phyloP scores from a whole-genome alignment of 2,888 invertebrate genomes.

The Operophtera brumata region DNA sequence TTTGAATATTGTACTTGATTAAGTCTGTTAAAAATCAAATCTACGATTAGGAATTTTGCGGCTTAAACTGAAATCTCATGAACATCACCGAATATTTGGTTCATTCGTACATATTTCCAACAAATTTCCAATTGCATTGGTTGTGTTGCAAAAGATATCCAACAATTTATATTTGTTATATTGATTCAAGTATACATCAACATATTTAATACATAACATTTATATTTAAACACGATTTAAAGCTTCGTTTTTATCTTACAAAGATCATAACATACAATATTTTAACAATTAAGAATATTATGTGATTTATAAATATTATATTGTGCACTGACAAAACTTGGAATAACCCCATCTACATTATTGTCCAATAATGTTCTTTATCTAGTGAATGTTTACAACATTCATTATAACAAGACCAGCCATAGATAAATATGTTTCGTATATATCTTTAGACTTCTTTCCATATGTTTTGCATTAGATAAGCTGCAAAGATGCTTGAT shows the following conservation, averaged over 20 bases:
- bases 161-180: constrained; percentile 11
- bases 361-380: constrained; percentile 62
- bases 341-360: constrained; percentile 63
- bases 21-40: too few relatives aligned
- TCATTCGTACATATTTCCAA: too few relatives aligned
- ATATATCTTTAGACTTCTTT: neutral
- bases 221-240: constrained; percentile 72
- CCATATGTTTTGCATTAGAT: constrained; percentile 2
- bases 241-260: constrained; percentile 72
- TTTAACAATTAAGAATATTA: constrained; percentile 29
- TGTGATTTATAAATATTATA: constrained; percentile 20
- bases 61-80: too few relatives aligned
- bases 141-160: constrained; percentile 6
- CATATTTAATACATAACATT: constrained; percentile 37
- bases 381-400: constrained; percentile 59
- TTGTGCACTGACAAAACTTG: constrained; percentile 30
- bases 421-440: constrained; percentile 5
- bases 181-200: constrained; percentile 20
- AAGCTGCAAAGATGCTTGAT: constrained; percentile 9
- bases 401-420: constrained; percentile 39
- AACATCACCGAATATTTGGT: too few relatives aligned
- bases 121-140: neutral
- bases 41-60: too few relatives aligned
- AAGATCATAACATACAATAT: constrained; percentile 48
- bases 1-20: too few relatives aligned